phyloP scores from a whole-genome alignment of 2,113 vertebrate genomes.

The Phocoena sinus region DNA sequence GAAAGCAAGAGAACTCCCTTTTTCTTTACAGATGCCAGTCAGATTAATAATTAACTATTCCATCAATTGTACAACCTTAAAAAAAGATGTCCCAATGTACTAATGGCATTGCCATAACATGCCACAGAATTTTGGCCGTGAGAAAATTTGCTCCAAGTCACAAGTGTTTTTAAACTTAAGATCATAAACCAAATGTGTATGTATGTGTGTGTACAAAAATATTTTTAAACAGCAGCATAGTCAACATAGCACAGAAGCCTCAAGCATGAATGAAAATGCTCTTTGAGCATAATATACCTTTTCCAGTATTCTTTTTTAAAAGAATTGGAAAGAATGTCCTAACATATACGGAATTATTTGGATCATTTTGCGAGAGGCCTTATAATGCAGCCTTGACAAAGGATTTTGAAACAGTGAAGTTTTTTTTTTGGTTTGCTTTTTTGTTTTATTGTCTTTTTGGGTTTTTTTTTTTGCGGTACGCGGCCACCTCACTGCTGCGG shows the following conservation, averaged over 20 bases:
- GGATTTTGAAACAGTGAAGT: not conserved
- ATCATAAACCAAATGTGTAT: not conserved
- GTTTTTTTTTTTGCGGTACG: too few species aligned
- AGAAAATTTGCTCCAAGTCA: conserved; percentile 34
- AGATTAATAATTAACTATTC: conserved; percentile 78
- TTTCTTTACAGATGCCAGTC: conserved; percentile 74
- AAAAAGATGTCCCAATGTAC: conserved; percentile 39
- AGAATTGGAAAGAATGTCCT: not conserved
- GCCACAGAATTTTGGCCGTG: conserved; percentile 55
- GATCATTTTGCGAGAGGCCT: not conserved
- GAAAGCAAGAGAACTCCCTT: conserved; percentile 72
- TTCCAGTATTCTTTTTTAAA: not conserved
- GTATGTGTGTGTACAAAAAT: not conserved
- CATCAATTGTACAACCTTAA: conserved; percentile 60
- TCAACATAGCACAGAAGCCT: not conserved
- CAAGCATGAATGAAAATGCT: not conserved
- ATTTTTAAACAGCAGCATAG: not conserved
- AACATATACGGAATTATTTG: not conserved
- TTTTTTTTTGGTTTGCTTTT: not conserved
- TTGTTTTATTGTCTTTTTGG: too few species aligned
- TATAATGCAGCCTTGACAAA: not conserved
- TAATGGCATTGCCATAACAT: conserved; percentile 44
- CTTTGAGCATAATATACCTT: not conserved
- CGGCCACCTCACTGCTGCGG: too few species aligned
- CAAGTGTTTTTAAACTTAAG: conserved; percentile 37